Base-by-base conservation (phyloP, 2,888 invertebrate genomes). In the Drosophila recens region DNA sequence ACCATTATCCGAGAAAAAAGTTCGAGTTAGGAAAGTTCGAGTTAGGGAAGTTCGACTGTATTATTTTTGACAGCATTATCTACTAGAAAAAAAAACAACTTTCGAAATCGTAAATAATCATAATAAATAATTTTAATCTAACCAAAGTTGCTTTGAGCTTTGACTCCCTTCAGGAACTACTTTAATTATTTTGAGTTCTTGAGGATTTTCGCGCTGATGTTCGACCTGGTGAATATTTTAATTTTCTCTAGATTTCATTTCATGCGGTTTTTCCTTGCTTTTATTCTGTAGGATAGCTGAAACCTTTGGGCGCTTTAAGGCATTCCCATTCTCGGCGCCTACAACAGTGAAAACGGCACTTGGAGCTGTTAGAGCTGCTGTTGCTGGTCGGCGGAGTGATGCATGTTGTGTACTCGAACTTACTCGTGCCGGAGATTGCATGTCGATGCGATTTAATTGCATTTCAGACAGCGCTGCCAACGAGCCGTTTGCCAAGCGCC, bases 381-480 rank as follows among this genome's bases (percentile, higher is more conserved):
- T 42, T 34, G 51, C 15, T 23, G 52, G 23, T 59, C 59, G 43
- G 23, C 56, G 62, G 43, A 66, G 67, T 49, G 20, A 58, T 64
- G 68, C 49, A 53, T 66, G 73, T 56, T 63, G 62, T 45, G 48
- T 61, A 65, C 52, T 56, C 53, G 48, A 57, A 67, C 52, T 56
- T 51, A 27, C 43, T 54, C 63, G 49, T 63, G 89, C 87, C 84
- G 87, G 87, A 89, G 89, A 84, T 84, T 84, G 84, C 84, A 89
- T 83, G 83, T 84, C 89, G 89, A 89, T 89, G 89, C 79, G 76
- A 84, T 78, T 84, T 84, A 84, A 84, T 84, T 84, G 84, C 89
- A 89, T 84, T 84, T 89, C 87, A 89, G 87, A 83, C 87, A 83
- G 75, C 70, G 61, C 83, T 83, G 84, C 75, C 84, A 87, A 88